Evolutionary conservation across 2,888 invertebrate genomes (phyloP).

Genomic region (Magallana nippona): DNA sequence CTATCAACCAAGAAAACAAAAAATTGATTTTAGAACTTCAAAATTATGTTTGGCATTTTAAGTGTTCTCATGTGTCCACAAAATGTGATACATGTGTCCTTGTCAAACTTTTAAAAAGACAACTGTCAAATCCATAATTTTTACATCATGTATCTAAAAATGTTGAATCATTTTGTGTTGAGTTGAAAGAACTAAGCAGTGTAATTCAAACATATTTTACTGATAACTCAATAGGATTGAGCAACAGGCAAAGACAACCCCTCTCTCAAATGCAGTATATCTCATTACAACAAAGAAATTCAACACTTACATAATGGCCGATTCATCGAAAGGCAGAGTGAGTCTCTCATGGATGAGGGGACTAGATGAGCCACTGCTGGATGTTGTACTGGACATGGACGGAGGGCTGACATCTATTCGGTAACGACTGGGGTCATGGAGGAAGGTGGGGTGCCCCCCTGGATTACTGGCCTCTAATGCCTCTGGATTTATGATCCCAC

Average conservation of each 20-base stretch:
- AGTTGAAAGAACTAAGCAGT: too few relatives aligned
- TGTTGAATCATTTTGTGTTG: background rate
- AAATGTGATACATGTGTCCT: too few relatives aligned
- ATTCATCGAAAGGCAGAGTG: constrained; percentile 44
- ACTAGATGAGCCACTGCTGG: constrained; percentile 77
- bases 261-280: too few relatives aligned
- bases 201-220: too few relatives aligned
- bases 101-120: too few relatives aligned
- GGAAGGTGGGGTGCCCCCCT: constrained; percentile 67
- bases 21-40: background rate
- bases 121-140: background rate
- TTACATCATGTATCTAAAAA: background rate
- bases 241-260: too few relatives aligned
- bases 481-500: constrained; percentile 78
- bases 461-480: constrained; percentile 65
- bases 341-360: constrained; percentile 68
- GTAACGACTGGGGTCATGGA: constrained; percentile 74
- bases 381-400: constrained; percentile 78
- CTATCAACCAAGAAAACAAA: background rate
- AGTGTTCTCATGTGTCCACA: too few relatives aligned
- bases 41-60: background rate
- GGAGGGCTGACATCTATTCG: constrained; percentile 77
- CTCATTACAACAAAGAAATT: too few relatives aligned
- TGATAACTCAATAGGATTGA: too few relatives aligned
- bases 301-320: constrained; percentile 38